phyloP scores from a whole-genome alignment of 2,888 invertebrate genomes.

The Leptogaster cylindrica region DNA sequence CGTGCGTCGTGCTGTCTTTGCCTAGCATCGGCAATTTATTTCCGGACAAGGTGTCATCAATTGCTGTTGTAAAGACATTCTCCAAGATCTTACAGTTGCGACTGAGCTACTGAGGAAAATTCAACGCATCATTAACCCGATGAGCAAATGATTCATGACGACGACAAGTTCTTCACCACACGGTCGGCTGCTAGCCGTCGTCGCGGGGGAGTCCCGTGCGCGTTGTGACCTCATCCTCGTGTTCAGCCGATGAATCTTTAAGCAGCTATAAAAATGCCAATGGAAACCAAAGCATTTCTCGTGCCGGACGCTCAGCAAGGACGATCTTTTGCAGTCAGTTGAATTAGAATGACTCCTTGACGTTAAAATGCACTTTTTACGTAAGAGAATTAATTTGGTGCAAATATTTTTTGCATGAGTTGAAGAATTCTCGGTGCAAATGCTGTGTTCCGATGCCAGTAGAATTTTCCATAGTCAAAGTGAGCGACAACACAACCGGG shows the following conservation, averaged over 20 bases:
- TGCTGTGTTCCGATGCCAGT: neutral
- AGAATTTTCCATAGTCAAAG: neutral
- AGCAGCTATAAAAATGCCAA: slow-evolving; percentile 16
- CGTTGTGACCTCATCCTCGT: slow-evolving; percentile 25
- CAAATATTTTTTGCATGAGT: slow-evolving; percentile 26
- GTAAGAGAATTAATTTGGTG: slow-evolving; percentile 18
- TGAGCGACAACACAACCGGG: too few relatives aligned
- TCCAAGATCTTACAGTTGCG: neutral
- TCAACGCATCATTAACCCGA: slow-evolving; percentile 27
- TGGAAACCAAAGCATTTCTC: neutral
- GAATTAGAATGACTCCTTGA: neutral
- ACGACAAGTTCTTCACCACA: neutral
- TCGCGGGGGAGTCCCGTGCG: neutral
- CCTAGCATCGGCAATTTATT: slow-evolving; percentile 11
- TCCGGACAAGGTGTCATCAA: slow-evolving; percentile 5
- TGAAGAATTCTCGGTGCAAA: slow-evolving; percentile 17
- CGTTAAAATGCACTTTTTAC: neutral
- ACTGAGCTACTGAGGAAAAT: neutral
- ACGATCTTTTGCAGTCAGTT: slow-evolving; percentile 10
- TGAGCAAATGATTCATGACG: slow-evolving; percentile 29
- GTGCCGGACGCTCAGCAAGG: neutral
- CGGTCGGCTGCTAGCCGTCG: neutral
- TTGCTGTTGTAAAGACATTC: slow-evolving; percentile 6
- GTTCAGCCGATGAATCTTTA: slow-evolving; percentile 9
- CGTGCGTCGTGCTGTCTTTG: too few relatives aligned